Conservation (phyloP, 1,140 invertebrate genomes). For the Doryteuthis pealeii region DNA sequence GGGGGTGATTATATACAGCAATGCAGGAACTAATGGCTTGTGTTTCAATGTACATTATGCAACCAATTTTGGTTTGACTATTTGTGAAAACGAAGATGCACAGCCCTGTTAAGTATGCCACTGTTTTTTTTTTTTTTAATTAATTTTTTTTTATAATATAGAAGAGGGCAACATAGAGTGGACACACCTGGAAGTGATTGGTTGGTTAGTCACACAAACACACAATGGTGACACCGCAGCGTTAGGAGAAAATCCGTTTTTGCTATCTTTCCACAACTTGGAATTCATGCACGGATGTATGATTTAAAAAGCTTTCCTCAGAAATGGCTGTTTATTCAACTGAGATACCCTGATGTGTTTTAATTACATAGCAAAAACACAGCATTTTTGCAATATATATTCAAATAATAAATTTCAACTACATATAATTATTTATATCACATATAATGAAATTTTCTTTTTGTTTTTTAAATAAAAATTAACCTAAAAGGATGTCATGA, state of each 20-base stretch:
- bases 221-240: conserved; percentile 9
- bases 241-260: conserved; percentile 6
- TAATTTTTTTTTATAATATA: not conserved
- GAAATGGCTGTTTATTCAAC: not conserved
- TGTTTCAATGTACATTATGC: conserved; percentile 16
- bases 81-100: conserved; percentile 14
- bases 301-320: conserved; percentile 4
- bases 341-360: not conserved
- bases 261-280: not conserved
- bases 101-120: conserved; percentile 12
- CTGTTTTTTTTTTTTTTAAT: not conserved
- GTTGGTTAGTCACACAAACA: conserved; percentile 15
- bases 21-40: conserved; percentile 13
- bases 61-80: conserved; percentile 13
- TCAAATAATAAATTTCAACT: conserved; percentile 4
- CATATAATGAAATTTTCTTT: conserved; percentile 4
- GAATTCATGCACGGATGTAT: not conserved
- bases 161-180: conserved; percentile 5
- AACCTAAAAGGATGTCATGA: too few species aligned
- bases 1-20: conserved; percentile 10
- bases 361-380: conserved; percentile 11
- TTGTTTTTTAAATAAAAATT: too few species aligned
- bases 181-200: conserved; percentile 17
- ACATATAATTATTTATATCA: not conserved
- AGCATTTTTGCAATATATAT: conserved; percentile 10